These are phyloP conservation scores for Drosophila kanapiae DNA, from an alignment of 1,140 invertebrate species.

Conservation along the genomic window DNA sequence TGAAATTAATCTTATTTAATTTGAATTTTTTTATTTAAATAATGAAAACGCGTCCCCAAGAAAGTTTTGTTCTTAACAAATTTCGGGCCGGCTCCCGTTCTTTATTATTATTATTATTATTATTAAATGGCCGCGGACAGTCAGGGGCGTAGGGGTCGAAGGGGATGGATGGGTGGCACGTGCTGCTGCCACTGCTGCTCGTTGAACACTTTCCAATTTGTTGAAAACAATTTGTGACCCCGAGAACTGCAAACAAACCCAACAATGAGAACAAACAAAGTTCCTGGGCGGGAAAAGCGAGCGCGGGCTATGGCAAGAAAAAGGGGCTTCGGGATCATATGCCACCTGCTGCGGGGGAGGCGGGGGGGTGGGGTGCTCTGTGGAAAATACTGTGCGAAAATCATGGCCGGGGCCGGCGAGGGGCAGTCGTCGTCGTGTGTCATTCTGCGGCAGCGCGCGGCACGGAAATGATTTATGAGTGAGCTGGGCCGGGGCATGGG, in stretches of 20 bases:
- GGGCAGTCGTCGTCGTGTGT: slow-evolving; percentile 65
- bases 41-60: slow-evolving; percentile 57
- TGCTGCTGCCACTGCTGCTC: slow-evolving; percentile 49
- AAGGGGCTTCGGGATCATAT: slow-evolving; percentile 20
- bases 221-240: slow-evolving; percentile 80
- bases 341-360: slow-evolving; percentile 53
- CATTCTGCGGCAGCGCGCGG: slow-evolving; percentile 77
- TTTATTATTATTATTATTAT: slow-evolving; percentile 60
- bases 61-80: slow-evolving; percentile 62
- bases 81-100: background rate
- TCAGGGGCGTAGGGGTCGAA: background rate
- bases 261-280: slow-evolving; percentile 70
- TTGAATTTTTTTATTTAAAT: slow-evolving; percentile 80
- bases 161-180: slow-evolving; percentile 45
- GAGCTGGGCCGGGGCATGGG: slow-evolving; percentile 34
- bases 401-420: background rate
- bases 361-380: background rate
- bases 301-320: slow-evolving; percentile 1
- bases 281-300: slow-evolving; percentile 8
- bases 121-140: slow-evolving; percentile 69
- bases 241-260: slow-evolving; percentile 58
- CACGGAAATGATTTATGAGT: slow-evolving; percentile 80
- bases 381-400: slow-evolving; percentile 2
- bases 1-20: slow-evolving; percentile 81
- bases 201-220: slow-evolving; percentile 81